Conservation (phyloP, 1,140 invertebrate genomes). For the Hycleus phaleratus region DNA sequence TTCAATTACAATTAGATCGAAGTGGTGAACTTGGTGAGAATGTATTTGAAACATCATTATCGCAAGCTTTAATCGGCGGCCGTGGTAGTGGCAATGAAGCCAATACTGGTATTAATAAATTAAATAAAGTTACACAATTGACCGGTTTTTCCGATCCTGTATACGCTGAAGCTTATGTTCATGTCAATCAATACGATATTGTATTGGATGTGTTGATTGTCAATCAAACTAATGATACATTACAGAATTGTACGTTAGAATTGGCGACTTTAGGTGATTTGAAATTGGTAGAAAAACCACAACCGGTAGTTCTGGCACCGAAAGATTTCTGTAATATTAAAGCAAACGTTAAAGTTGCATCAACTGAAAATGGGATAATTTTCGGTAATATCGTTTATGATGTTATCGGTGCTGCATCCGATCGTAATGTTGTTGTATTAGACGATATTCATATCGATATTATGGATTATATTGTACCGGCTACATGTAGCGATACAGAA, state of each 20-base stretch:
- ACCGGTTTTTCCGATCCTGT: constrained; percentile 99
- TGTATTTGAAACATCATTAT: constrained; percentile 92
- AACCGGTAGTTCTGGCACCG: constrained; percentile 89
- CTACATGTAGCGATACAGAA: constrained; percentile 87
- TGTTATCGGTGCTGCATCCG: constrained; percentile 83
- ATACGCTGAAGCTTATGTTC: constrained; percentile 97
- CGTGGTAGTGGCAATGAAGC: constrained; percentile 41
- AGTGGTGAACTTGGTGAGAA: constrained; percentile 75
- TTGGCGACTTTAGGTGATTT: constrained; percentile 95
- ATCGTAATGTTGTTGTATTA: constrained; percentile 94
- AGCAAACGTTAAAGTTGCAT: constrained; percentile 91
- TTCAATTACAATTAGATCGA: constrained; percentile 69
- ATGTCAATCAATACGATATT: constrained; percentile 99
- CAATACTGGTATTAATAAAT: constrained; percentile 50
- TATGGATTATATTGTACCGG: constrained; percentile 99
- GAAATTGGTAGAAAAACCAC: constrained; percentile 95
- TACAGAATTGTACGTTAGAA: constrained; percentile 97
- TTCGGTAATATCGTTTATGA: constrained; percentile 99
- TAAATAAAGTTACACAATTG: constrained; percentile 92
- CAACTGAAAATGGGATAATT: constrained; percentile 98
- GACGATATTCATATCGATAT: constrained; percentile 99
- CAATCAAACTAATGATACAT: constrained; percentile 94
- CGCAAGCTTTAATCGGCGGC: constrained; percentile 75
- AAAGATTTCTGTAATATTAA: constrained; percentile 98
- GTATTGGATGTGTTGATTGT: constrained; percentile 95